Conservation (phyloP, 2,797 vertebrate genomes). For the Cichlasoma orientale region DNA sequence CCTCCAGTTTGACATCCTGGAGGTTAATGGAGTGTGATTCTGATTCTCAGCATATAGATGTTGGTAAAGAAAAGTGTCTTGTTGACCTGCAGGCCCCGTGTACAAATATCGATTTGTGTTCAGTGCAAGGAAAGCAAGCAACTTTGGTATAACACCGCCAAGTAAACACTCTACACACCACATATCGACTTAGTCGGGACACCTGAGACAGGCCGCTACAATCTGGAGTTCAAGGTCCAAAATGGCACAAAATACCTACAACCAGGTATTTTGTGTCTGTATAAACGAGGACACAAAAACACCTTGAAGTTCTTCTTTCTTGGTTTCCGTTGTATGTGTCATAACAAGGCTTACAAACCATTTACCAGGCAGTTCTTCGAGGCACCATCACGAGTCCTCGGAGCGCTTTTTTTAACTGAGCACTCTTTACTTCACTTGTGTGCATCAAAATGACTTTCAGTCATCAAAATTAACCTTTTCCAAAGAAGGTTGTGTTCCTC, state of each 20-base stretch:
- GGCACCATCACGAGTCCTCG: background rate
- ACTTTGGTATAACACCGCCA: slow-evolving; percentile 1
- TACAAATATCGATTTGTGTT: slow-evolving; percentile 42
- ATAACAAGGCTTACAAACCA: background rate
- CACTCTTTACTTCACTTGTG: background rate
- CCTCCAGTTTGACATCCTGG: slow-evolving; percentile 5
- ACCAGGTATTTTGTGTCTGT: background rate
- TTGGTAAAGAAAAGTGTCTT: slow-evolving; percentile 35
- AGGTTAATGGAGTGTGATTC: slow-evolving; percentile 56
- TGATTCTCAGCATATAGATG: slow-evolving; percentile 44
- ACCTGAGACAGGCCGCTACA: background rate
- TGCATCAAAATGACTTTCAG: background rate
- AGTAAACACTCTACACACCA: slow-evolving; percentile 1
- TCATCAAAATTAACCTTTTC: background rate
- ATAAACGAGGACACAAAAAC: background rate
- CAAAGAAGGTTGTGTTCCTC: background rate
- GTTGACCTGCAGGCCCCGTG: slow-evolving; percentile 53
- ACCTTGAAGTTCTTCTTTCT: background rate
- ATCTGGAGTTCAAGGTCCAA: background rate
- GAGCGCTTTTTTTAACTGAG: background rate
- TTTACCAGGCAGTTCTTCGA: background rate
- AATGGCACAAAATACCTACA: background rate
- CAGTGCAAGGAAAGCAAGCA: slow-evolving; percentile 26
- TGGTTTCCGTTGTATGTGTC: background rate
- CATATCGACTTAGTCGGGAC: slow-evolving; percentile 12